Evolutionary conservation across 2,797 vertebrate genomes (phyloP).

Genomic region (Eurystomus glaucurus): DNA sequence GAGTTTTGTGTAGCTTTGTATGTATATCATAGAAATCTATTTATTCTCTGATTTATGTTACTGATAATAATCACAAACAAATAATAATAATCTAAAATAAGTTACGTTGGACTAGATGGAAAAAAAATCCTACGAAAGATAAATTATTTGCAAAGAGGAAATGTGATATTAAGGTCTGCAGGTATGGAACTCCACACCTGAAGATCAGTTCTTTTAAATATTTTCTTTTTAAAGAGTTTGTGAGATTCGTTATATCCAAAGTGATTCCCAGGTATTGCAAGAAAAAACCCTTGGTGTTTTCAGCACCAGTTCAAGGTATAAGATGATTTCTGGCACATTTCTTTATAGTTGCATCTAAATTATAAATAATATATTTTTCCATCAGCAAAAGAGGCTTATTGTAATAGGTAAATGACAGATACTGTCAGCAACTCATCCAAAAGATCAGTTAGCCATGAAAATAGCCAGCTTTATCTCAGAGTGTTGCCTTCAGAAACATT

Average conservation of each 20-base stretch:
- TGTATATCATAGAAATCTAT: not conserved
- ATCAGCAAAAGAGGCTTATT: not conserved
- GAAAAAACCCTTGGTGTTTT: not conserved
- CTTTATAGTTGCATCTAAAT: not conserved
- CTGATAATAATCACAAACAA: not conserved
- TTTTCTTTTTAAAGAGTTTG: not conserved
- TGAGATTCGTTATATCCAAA: not conserved
- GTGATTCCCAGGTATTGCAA: not conserved
- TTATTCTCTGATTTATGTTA: not conserved
- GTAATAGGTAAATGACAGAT: not conserved
- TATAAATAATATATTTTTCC: not conserved
- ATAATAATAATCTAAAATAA: not conserved
- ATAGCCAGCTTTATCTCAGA: not conserved
- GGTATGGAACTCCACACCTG: not conserved
- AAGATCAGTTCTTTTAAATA: not conserved
- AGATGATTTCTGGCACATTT: not conserved
- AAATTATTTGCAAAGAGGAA: not conserved
- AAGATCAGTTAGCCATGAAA: not conserved
- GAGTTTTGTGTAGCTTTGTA: not conserved
- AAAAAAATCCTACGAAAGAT: not conserved
- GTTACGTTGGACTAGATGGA: not conserved
- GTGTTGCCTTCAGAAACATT: not conserved
- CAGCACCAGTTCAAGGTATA: not conserved
- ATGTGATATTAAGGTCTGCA: not conserved
- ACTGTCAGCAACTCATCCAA: not conserved